Base-by-base conservation (phyloP, 2,888 invertebrate species). In the Eretmocerus hayati region DNA sequence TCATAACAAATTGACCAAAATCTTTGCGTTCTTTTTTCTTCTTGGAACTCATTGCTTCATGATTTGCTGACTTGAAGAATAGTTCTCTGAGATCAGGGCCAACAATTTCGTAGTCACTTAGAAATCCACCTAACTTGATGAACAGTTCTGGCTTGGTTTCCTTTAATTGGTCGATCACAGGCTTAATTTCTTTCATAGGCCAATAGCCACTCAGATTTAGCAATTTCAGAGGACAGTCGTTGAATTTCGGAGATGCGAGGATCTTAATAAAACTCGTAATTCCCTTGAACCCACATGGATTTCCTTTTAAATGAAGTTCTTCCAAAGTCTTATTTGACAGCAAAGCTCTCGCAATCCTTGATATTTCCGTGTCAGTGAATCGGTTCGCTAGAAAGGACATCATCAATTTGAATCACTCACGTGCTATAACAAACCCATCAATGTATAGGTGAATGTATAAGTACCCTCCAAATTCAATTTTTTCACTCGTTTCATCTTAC, bases 131-230 rank as follows among this genome's bases (percentile, higher is more conserved):
- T 40, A 51, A 44, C 8, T 46, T 48, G 15, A 54, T 39, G 4
- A 8, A 15, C 9, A 54, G 42, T n/a, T 52, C 20, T 11, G 52
- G 56, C 59, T 62, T 58, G 41, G 48, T 50, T 55, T 54, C 46
- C 46, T 45, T 48, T n/a, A 40, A 56, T 57, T 45, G 15, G 4
- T 52, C 33, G 26, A 54, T 37, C 18, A n/a, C 19, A 50, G 67
- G 60, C 13, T 75, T 45, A 53, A 73, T 69, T 30, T 65, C 60
- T 54, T 73, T 76, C 3, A 69, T 66, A 6, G 77, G 72, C 65
- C 72, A 74, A 47, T 75, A 67, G 58, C 74, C 74, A 42, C 75
- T 74, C 59, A 81, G 66, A 58, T 79, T 74, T 30, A 81, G 75
- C 58, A 18, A 78, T 48, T 48, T 50, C n/a, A 71, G 62, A n/a